Base-by-base conservation (phyloP, 1,140 invertebrate species). In the Leptestheria dahalacensis region DNA sequence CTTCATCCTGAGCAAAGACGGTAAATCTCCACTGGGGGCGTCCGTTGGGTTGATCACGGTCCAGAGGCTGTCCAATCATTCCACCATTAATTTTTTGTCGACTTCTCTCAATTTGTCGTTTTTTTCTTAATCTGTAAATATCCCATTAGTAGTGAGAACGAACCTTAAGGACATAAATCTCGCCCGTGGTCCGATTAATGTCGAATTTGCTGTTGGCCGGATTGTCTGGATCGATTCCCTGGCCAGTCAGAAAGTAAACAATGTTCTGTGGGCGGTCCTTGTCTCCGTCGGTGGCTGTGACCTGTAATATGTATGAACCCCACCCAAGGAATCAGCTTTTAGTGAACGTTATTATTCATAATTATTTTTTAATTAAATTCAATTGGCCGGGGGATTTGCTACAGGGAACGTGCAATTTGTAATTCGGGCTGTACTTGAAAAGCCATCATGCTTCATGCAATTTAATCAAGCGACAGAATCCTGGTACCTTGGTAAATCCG, bases 1-100 rank as follows among this genome's bases (percentile, higher is more conserved):
- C 90, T 76, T 97, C 93, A 70, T 98, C 94, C 73, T 94, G 90
- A 51, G 93, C 94, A 68, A 95, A 94, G 2, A 98, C 93, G 3
- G 94, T 97, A 72, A 99, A 97, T 65, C 94, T 82, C 92, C 94
- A 98, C 68, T 93, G 89, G 1, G 94, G 91, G 56, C 93, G 76
- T 18, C 95, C 95, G 69, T 90, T 89, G 0, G 95, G 94, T 69
- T 93, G 88, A 80, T 99, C 96, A 65, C 95, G 79, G 74, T 99
- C 95, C 69, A 99, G 73, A 15, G 90, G 87, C 85, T 93, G 77
- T 11, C 77, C 74, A 55, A 72, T 12, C 24, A n/a, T n/a, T n/a
- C n/a, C n/a, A n/a, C n/a, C n/a, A n/a, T n/a, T n/a, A n/a, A n/a
- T n/a, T n/a, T n/a, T n/a, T n/a, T n/a, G n/a, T n/a, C n/a, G n/a